Conservation (phyloP, 2,888 invertebrate species). For the Orthosia incerta region DNA sequence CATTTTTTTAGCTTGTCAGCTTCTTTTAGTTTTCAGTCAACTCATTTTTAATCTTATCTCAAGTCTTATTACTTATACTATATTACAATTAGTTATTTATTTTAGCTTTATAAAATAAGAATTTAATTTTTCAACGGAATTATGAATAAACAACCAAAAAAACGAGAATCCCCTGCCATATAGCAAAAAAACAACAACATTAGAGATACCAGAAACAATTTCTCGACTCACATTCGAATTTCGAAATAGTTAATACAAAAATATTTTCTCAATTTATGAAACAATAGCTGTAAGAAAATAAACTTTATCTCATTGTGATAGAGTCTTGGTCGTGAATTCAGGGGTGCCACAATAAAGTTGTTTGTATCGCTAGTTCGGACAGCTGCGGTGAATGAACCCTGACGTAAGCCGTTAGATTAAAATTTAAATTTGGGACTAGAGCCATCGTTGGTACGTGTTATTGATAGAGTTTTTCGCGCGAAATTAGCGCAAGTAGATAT, state of each 20-base stretch:
- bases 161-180: conserved; percentile 10
- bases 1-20: conserved; percentile 45
- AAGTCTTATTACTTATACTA: not conserved
- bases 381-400: conserved; percentile 83
- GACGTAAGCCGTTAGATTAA: conserved; percentile 85
- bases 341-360: conserved; percentile 70
- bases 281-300: conserved; percentile 69
- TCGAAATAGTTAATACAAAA: conserved; percentile 42
- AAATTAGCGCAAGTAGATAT: not conserved
- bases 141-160: not conserved
- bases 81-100: not conserved
- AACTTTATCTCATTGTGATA: conserved; percentile 70
- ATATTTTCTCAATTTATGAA: conserved; percentile 38
- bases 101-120: not conserved
- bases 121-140: not conserved
- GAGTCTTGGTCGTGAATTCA: conserved; percentile 62
- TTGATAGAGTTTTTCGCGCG: not conserved
- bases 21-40: not conserved
- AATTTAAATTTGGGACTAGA: conserved; percentile 86
- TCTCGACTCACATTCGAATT: conserved; percentile 46
- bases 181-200: conserved; percentile 21
- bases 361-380: conserved; percentile 80
- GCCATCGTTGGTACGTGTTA: conserved; percentile 34
- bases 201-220: conserved; percentile 25
- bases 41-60: not conserved